These are phyloP conservation scores for Drosophila paucipuncta DNA, from an alignment of 2,888 invertebrate species.

Conservation along the genomic window DNA sequence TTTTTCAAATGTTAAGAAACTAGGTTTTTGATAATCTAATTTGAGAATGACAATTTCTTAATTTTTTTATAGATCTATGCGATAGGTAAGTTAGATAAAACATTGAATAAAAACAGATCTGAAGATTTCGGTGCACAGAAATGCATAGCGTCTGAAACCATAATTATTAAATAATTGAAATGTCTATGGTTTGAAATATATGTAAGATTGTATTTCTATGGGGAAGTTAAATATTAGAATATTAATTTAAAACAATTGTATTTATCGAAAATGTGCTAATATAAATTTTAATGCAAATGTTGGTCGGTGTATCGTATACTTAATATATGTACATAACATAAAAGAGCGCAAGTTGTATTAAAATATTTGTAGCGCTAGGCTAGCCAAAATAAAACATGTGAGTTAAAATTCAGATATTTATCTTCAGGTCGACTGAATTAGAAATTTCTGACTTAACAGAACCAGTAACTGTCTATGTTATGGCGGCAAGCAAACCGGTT, in stretches of 20 bases:
- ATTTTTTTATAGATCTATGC: background rate
- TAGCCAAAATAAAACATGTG: background rate
- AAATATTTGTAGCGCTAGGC: background rate
- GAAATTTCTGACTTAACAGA: background rate
- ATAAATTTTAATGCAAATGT: slow-evolving; percentile 1
- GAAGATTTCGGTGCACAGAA: background rate
- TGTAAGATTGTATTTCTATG: background rate
- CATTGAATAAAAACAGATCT: background rate
- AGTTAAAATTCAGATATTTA: background rate
- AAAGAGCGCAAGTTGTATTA: background rate
- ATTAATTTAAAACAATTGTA: background rate
- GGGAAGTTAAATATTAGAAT: background rate
- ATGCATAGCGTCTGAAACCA: background rate
- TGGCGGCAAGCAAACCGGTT: background rate
- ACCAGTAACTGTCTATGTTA: background rate
- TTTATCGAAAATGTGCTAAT: background rate
- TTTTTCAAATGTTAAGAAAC: background rate
- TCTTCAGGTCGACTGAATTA: background rate
- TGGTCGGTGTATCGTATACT: background rate
- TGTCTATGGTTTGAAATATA: background rate
- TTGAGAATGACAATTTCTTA: background rate
- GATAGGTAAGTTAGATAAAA: background rate
- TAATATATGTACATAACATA: background rate
- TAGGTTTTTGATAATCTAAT: background rate
- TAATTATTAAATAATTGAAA: background rate